Base-by-base conservation (phyloP, 1,140 invertebrate species). In the Drosophila sproati region DNA sequence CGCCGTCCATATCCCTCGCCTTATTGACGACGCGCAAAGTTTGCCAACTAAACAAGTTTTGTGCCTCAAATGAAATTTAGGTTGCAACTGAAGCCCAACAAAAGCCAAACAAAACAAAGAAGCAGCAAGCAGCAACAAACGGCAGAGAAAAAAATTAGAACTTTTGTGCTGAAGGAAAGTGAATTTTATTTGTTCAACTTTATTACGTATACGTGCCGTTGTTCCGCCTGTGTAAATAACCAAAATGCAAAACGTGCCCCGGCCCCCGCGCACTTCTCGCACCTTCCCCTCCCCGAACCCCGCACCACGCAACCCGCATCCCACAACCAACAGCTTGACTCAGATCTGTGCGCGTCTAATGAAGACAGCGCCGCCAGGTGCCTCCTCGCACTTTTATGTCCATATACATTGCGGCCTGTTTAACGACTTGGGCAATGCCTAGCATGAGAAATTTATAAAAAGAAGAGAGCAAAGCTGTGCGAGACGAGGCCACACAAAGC, bases 31-130 rank as follows among this genome's bases (percentile, higher is more conserved):
- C 85, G 77, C 83, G 83, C 85, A 89, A 88, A 89, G 85, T 89
- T 89, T 90, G 86, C 85, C 86, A 90, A 90, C 85, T 90, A 89
- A 88, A 88, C 83, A 88, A 88, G 83, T 88, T 88, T 88, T 88
- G 83, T 80, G 83, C 83, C 83, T 88, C 85, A 89, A 89, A 90
- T 89, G 85, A 89, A 89, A 89, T 89, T 89, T 89, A 89, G 85
- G 85, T 89, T 90, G 85, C 86, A 89, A 90, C 86, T 74, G 85
- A 89, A 89, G 85, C 85, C 86, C 69, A 90, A 89, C 85, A 89
- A 90, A 81, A 81, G 74, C 85, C 56, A 88, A 83, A 89, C 77
- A 89, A 85, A 86, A 83, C 67, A 77, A 75, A 54, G 39, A 56
- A 83, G 48, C 77, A 78, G 61, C 59, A 73, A 59, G 73, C 35